Percentiles rank a stretch among this genome's conserved stretches.
phyloP scores from a whole-genome alignment of 1,140 invertebrate genomes.

The Nomia melanderi region DNA sequence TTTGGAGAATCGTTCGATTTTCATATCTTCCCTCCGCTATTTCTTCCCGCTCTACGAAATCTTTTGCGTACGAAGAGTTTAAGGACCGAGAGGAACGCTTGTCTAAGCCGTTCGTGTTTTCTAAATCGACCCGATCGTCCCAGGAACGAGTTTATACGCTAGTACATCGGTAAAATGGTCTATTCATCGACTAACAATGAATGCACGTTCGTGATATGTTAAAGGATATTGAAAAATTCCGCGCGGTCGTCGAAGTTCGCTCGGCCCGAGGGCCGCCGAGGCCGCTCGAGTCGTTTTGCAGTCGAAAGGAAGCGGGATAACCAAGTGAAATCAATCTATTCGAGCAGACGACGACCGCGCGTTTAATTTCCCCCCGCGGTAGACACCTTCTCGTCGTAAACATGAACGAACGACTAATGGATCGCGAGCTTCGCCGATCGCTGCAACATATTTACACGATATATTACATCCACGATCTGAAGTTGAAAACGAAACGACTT shows the following conservation, averaged over 20 bases:
- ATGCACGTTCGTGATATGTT: constrained; percentile 4
- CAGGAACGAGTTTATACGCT: not conserved
- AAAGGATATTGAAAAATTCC: not conserved
- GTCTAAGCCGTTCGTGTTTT: not conserved
- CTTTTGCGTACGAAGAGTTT: not conserved
- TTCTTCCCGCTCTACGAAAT: not conserved
- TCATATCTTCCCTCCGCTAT: not conserved
- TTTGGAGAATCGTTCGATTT: not conserved
- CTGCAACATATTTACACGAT: constrained; percentile 38
- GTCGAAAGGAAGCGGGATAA: not conserved
- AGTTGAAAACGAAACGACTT: constrained; percentile 23
- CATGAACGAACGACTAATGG: too few relatives aligned
- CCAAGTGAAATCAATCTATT: not conserved
- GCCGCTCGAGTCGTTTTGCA: not conserved
- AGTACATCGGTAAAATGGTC: constrained; percentile 13
- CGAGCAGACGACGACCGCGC: not conserved
- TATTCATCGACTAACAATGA: constrained; percentile 27
- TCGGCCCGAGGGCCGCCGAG: too few relatives aligned
- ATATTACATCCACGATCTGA: constrained; percentile 39
- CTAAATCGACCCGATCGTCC: not conserved
- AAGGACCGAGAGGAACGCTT: not conserved
- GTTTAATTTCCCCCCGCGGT: too few relatives aligned
- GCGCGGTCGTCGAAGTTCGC: constrained; percentile 13
- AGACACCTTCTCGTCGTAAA: not conserved
- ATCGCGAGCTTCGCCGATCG: constrained; percentile 21